Conservation (phyloP, 2,113 vertebrate species). For the Recurvirostra avosetta region DNA sequence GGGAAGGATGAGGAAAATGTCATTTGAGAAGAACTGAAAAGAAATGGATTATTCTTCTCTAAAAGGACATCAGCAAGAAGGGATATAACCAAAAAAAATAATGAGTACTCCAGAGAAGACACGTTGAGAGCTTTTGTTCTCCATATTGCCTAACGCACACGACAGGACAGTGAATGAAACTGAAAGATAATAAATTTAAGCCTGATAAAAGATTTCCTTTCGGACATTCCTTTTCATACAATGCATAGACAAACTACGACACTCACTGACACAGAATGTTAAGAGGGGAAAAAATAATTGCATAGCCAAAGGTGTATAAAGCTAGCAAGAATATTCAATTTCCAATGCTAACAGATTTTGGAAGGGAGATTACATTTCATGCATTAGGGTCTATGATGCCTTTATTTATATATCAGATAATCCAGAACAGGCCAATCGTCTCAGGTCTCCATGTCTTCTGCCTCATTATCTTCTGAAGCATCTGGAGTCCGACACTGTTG, state of each 20-base stretch:
- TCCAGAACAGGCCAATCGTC: background rate
- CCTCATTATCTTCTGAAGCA: background rate
- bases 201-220: background rate
- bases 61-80: background rate
- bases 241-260: background rate
- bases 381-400: background rate
- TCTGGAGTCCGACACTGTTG: background rate
- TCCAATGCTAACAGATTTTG: background rate
- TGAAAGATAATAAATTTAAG: background rate
- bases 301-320: background rate
- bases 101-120: background rate
- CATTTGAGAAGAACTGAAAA: background rate
- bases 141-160: background rate
- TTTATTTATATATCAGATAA: background rate
- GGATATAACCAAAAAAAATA: background rate
- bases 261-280: background rate
- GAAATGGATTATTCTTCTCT: background rate
- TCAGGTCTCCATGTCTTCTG: background rate
- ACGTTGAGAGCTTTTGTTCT: background rate
- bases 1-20: background rate
- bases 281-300: background rate
- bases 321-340: background rate
- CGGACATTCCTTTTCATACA: background rate
- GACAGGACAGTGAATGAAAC: background rate
- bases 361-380: background rate